A percentile compares a stretch with the other conserved stretches of the same genome.
Conservation (phyloP, 2,797 vertebrate genomes). For the Catostomus latipinnis region DNA sequence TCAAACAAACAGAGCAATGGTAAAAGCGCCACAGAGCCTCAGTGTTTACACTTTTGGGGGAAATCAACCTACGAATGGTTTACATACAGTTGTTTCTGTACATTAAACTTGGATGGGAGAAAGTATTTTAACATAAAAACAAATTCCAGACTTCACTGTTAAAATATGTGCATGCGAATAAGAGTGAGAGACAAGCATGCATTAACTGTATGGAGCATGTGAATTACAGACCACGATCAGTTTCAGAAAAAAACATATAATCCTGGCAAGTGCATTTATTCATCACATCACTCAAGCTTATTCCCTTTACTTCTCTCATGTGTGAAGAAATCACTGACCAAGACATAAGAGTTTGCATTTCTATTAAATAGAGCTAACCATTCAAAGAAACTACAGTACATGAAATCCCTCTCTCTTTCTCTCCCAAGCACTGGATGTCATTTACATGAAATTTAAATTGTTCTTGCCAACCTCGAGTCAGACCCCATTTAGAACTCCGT, state of each 20-base stretch:
- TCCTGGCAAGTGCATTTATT: constrained; percentile 69
- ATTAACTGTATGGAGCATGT: constrained; percentile 50
- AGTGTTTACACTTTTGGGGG: no score
- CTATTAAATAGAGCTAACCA: constrained; percentile 53
- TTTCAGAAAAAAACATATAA: constrained; percentile 67
- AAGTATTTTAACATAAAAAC: no score
- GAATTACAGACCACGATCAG: constrained; percentile 50
- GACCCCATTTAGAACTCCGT: constrained; percentile 58
- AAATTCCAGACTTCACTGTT: no score
- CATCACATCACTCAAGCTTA: constrained; percentile 55
- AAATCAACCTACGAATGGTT: no score
- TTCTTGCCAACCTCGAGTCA: constrained; percentile 65
- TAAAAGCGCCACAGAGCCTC: no score
- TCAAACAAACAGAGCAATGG: no score
- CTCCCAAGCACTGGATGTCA: constrained; percentile 12
- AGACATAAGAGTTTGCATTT: constrained; percentile 43
- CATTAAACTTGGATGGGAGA: no score
- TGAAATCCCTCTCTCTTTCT: neutral
- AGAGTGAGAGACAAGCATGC: constrained; percentile 45
- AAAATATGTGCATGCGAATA: no score
- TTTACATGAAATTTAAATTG: constrained; percentile 50
- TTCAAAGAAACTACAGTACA: constrained; percentile 39
- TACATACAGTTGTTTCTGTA: no score
- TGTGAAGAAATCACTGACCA: constrained; percentile 28
- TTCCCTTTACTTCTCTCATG: constrained; percentile 12